Conservation (phyloP, 2,888 invertebrate species). For the Drosophila multiciliata region DNA sequence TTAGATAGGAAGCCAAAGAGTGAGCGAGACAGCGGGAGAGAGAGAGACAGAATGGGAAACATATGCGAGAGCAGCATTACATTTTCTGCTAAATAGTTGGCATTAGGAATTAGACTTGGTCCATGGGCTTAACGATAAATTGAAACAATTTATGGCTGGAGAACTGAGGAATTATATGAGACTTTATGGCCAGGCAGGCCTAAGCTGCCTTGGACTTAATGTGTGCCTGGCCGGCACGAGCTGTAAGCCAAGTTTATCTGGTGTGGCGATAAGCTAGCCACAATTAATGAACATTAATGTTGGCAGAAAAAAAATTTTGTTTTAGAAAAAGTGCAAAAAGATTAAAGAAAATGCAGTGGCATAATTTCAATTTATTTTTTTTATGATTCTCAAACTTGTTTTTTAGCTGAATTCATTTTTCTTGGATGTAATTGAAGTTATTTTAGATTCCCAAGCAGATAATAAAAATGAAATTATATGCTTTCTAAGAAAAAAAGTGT, state of each 20-base stretch:
- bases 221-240: neutral
- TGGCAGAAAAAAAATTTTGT: neutral
- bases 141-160: slow-evolving; percentile 47
- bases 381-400: neutral
- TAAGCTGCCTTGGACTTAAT: slow-evolving; percentile 5
- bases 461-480: neutral
- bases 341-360: neutral
- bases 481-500: neutral
- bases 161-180: slow-evolving; percentile 14
- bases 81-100: slow-evolving; percentile 63
- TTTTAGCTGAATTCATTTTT: neutral
- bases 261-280: slow-evolving; percentile 1
- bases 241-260: neutral
- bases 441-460: neutral
- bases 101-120: slow-evolving; percentile 52
- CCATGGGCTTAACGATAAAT: slow-evolving; percentile 54
- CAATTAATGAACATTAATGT: neutral
- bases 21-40: neutral
- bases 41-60: neutral
- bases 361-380: neutral
- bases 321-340: neutral
- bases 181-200: slow-evolving; percentile 19
- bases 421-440: neutral
- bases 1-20: slow-evolving; percentile 33
- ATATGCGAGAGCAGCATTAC: slow-evolving; percentile 24